A percentile compares a stretch with the other conserved stretches of the same genome.
These are phyloP conservation scores for Metalampra italica DNA, from an alignment of 2,888 invertebrate genomes.

Conservation along the genomic window DNA sequence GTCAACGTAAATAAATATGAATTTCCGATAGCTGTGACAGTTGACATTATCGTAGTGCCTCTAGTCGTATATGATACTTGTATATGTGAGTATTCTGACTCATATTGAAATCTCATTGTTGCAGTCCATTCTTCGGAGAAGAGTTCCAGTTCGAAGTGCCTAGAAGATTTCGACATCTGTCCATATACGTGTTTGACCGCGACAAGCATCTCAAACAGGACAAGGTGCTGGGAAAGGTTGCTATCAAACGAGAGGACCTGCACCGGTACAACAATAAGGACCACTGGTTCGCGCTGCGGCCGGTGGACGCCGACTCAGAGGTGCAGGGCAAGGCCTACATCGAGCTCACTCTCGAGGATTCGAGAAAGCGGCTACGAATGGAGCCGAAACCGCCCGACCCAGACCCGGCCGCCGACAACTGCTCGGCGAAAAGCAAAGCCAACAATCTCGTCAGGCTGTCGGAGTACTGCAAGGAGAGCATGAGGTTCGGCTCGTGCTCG, in stretches of 20 bases:
- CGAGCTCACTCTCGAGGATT: constrained; percentile 84
- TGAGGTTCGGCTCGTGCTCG: constrained; percentile 70
- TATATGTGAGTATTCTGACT: not conserved
- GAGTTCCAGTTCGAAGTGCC: constrained; percentile 97
- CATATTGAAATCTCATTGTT: constrained; percentile 46
- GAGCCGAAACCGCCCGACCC: constrained; percentile 73
- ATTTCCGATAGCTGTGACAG: constrained; percentile 32
- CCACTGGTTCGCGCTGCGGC: constrained; percentile 92
- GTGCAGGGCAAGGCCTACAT: constrained; percentile 94
- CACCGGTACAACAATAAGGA: constrained; percentile 94
- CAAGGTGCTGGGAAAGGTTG: constrained; percentile 88
- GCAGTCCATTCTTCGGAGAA: constrained; percentile 93
- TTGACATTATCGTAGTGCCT: constrained; percentile 22
- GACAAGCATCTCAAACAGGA: constrained; percentile 91
- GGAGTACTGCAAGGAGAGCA: constrained; percentile 71
- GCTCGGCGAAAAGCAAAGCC: constrained; percentile 51
- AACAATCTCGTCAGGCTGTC: constrained; percentile 67
- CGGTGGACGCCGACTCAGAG: constrained; percentile 93
- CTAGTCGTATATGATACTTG: not conserved
- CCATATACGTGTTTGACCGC: constrained; percentile 92
- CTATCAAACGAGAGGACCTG: constrained; percentile 91
- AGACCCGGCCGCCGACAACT: constrained; percentile 50
- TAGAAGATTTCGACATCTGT: constrained; percentile 91
- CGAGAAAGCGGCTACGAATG: constrained; percentile 70
- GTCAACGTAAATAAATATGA: constrained; percentile 36